These are phyloP conservation scores for Metellina segmentata DNA, from an alignment of 2,888 invertebrate genomes.

Conservation along the genomic window DNA sequence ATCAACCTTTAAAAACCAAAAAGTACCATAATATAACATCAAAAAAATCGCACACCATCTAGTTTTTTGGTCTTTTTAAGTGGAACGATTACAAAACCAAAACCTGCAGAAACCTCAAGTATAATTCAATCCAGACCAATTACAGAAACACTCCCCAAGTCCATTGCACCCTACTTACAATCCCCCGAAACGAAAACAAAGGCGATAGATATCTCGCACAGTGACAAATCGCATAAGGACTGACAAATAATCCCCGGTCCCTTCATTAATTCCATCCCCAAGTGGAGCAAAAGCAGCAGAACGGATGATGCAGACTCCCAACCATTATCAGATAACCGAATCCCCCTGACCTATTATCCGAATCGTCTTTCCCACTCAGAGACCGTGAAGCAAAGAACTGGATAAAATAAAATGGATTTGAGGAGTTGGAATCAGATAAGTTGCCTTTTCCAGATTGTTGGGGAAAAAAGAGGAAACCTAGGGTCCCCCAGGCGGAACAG, in stretches of 20 bases:
- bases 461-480: neutral
- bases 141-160: too few relatives aligned
- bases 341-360: constrained; percentile 60
- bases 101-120: too few relatives aligned
- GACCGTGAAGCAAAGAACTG: constrained; percentile 47
- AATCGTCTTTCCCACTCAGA: constrained; percentile 38
- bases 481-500: constrained; percentile 47
- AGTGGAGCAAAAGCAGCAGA: neutral
- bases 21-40: too few relatives aligned
- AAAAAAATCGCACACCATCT: too few relatives aligned
- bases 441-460: constrained; percentile 7
- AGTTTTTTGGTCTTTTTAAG: too few relatives aligned
- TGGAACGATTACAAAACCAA: too few relatives aligned
- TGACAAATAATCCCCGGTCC: constrained; percentile 63
- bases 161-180: too few relatives aligned
- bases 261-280: constrained; percentile 69
- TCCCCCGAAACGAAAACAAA: neutral
- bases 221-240: constrained; percentile 68
- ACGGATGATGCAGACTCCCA: neutral
- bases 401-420: constrained; percentile 61
- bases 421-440: constrained; percentile 53
- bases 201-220: neutral
- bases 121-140: too few relatives aligned
- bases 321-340: constrained; percentile 64
- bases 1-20: too few relatives aligned